Evolutionary conservation across 2,113 vertebrate genomes (phyloP).

Genomic region (Pachypanchax playfairii): DNA sequence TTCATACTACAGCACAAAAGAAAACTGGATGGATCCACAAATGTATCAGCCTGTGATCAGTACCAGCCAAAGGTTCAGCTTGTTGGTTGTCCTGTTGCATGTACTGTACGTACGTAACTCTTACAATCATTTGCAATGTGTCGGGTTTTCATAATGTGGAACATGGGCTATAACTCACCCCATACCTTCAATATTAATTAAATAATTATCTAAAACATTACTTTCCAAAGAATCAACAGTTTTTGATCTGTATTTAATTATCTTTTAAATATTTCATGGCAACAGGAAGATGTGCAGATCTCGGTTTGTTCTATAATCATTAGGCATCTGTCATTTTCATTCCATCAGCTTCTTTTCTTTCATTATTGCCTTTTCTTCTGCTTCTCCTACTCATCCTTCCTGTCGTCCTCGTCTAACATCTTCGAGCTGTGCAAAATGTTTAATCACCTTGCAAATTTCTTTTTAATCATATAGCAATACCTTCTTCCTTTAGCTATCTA

Average conservation of each 20-base stretch:
- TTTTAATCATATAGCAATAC: constrained; percentile 8
- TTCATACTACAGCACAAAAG: background rate
- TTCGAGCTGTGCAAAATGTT: constrained; percentile 9
- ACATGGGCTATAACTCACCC: too few relatives aligned
- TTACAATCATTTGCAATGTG: too few relatives aligned
- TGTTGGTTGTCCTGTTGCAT: too few relatives aligned
- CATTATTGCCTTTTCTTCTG: too few relatives aligned
- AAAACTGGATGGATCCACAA: background rate
- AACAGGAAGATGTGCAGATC: background rate
- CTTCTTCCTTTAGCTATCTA: constrained; percentile 6
- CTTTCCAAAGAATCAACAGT: too few relatives aligned
- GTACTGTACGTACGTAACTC: too few relatives aligned
- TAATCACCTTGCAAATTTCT: constrained; percentile 7
- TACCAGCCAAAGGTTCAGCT: background rate
- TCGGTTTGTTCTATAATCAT: constrained; percentile 6
- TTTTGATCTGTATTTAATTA: background rate
- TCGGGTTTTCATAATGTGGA: too few relatives aligned
- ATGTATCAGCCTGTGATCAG: background rate
- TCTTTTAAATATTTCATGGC: background rate
- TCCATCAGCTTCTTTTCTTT: constrained; percentile 8
- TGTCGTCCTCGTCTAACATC: background rate
- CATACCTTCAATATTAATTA: background rate
- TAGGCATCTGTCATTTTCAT: background rate
- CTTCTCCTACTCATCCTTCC: background rate
- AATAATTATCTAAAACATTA: background rate